Percentiles rank a stretch among this genome's conserved stretches.
phyloP scores from a whole-genome alignment of 2,113 vertebrate species.

The Siphamia tubifer region DNA sequence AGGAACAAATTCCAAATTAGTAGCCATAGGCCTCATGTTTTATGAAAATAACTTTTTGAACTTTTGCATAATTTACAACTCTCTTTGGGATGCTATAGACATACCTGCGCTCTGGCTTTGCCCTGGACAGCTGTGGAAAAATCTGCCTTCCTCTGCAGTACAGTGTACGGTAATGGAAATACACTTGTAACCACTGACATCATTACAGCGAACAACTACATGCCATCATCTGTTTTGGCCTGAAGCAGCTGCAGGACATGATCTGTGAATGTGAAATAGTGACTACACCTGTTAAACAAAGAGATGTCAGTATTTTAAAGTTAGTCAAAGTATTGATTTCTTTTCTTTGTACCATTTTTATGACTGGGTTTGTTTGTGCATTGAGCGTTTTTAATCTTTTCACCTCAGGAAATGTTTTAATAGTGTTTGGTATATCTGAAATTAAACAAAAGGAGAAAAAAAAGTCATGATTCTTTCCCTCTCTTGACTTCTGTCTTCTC shows the following conservation, averaged over 20 bases:
- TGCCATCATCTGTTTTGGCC: constrained; percentile 8
- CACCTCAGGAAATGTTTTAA: background rate
- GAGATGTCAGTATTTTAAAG: background rate
- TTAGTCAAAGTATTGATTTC: constrained; percentile 5
- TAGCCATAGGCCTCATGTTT: constrained; percentile 33
- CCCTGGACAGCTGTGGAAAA: constrained; percentile 9
- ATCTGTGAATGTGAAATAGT: background rate
- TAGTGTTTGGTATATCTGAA: background rate
- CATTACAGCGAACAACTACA: constrained; percentile 29
- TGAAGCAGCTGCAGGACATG: background rate
- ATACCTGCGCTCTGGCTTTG: constrained; percentile 2
- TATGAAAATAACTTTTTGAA: constrained; percentile 36
- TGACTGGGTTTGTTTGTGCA: background rate
- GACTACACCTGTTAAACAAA: background rate
- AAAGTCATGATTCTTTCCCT: background rate
- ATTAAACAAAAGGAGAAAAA: background rate
- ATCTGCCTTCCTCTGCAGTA: background rate
- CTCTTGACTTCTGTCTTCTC: constrained; percentile 35
- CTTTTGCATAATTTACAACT: constrained; percentile 34
- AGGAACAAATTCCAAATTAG: constrained; percentile 27
- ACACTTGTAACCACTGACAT: constrained; percentile 1
- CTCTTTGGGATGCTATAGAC: constrained; percentile 2
- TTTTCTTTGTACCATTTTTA: background rate
- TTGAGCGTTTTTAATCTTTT: background rate
- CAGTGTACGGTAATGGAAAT: constrained; percentile 35